These are phyloP conservation scores for Malurus alboscapulatus DNA, from an alignment of 2,113 vertebrate species.

Conservation along the genomic window DNA sequence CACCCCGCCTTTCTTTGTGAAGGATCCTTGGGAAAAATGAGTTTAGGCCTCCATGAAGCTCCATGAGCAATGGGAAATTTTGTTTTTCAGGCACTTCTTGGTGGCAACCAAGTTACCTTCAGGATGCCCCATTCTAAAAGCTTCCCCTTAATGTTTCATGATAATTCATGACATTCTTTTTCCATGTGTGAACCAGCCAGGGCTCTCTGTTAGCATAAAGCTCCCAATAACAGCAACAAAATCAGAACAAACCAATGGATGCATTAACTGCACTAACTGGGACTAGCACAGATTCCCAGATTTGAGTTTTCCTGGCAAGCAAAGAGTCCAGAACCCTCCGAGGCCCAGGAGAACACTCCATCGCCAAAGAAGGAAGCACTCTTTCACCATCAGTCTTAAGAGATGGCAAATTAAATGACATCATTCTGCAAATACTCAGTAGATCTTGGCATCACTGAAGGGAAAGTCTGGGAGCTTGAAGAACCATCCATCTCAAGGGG, in stretches of 20 bases:
- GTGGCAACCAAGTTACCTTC: not conserved
- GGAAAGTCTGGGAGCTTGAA: conserved; percentile 10
- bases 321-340: not conserved
- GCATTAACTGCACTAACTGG: not conserved
- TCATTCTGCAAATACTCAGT: conserved; percentile 16
- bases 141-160: not conserved
- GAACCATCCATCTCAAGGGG: not conserved
- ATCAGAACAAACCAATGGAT: not conserved
- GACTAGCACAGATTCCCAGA: not conserved
- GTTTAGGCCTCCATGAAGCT: not conserved
- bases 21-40: not conserved
- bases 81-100: not conserved
- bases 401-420: conserved; percentile 12
- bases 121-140: not conserved
- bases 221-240: not conserved
- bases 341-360: not conserved
- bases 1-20: not conserved
- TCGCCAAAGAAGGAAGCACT: conserved; percentile 18
- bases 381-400: not conserved
- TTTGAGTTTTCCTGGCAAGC: not conserved
- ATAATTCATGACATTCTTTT: not conserved
- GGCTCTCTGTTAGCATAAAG: not conserved
- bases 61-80: not conserved
- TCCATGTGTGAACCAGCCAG: not conserved
- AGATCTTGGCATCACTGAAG: conserved; percentile 25